Percentiles rank a stretch among this genome's conserved stretches.
Conservation (phyloP, 2,113 vertebrate genomes). For the Oreochromis spilurus region DNA sequence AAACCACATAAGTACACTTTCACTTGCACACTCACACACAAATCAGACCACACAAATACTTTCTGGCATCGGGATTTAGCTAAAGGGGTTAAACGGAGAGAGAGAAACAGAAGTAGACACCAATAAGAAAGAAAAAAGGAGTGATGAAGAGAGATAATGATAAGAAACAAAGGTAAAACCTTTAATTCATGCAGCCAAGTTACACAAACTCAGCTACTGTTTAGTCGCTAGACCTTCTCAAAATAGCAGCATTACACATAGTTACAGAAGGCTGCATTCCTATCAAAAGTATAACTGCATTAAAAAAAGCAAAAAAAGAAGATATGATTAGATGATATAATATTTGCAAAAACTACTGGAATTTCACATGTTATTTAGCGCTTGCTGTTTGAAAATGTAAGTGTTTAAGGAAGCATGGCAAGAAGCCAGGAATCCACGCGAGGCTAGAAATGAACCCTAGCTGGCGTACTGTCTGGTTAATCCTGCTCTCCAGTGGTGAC, state of each 20-base stretch:
- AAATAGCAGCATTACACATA: background rate
- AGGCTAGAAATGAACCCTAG: background rate
- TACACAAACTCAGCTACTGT: background rate
- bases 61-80: conserved; percentile 26
- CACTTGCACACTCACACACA: background rate
- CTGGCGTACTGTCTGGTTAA: background rate
- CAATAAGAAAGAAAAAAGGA: background rate
- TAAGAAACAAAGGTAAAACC: background rate
- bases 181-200: background rate
- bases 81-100: background rate
- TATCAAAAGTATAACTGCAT: background rate
- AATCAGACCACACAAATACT: conserved; percentile 42
- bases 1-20: conserved; percentile 5
- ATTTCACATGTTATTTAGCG: background rate
- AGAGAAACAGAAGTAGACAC: background rate
- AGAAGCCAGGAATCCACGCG: background rate
- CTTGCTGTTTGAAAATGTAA: background rate
- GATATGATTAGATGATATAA: background rate
- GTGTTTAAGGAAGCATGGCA: background rate
- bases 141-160: background rate
- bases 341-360: background rate
- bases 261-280: background rate
- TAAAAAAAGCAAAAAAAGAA: background rate
- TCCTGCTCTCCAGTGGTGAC: background rate
- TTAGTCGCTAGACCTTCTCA: background rate